A percentile compares a stretch with the other conserved stretches of the same genome.
These are phyloP conservation scores for Parnassius glacialis DNA, from an alignment of 2,888 invertebrate genomes.

Conservation along the genomic window DNA sequence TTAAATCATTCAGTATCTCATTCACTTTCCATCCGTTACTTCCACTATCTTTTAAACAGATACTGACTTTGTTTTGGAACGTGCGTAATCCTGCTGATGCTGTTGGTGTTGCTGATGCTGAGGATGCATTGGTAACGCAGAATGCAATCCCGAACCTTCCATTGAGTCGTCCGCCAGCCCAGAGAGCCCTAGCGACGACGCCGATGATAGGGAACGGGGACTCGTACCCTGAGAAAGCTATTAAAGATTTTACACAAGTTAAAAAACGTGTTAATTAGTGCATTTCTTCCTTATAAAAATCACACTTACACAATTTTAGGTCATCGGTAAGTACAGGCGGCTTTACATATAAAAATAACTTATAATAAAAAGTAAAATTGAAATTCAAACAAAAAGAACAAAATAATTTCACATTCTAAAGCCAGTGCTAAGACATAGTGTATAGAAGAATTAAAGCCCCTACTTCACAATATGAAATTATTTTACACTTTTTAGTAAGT, in stretches of 20 bases:
- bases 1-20: no score
- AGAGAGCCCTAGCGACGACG: conserved; percentile 81
- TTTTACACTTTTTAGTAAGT: no score
- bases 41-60: not conserved
- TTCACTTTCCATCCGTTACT: not conserved
- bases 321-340: not conserved
- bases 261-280: not conserved
- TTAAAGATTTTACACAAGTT: not conserved
- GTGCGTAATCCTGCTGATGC: conserved; percentile 54
- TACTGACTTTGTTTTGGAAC: conserved; percentile 65
- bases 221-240: conserved; percentile 44
- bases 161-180: conserved; percentile 84
- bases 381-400: no score
- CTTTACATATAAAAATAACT: not conserved
- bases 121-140: conserved; percentile 26
- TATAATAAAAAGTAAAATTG: no score
- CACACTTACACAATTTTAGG: not conserved
- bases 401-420: no score
- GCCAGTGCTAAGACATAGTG: no score
- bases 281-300: not conserved
- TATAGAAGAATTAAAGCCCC: no score
- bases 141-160: conserved; percentile 26
- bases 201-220: conserved; percentile 79
- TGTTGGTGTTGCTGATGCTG: conserved; percentile 28
- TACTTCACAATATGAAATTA: no score